Base-by-base conservation (phyloP, 2,797 vertebrate species). In the Coluber constrictor region DNA sequence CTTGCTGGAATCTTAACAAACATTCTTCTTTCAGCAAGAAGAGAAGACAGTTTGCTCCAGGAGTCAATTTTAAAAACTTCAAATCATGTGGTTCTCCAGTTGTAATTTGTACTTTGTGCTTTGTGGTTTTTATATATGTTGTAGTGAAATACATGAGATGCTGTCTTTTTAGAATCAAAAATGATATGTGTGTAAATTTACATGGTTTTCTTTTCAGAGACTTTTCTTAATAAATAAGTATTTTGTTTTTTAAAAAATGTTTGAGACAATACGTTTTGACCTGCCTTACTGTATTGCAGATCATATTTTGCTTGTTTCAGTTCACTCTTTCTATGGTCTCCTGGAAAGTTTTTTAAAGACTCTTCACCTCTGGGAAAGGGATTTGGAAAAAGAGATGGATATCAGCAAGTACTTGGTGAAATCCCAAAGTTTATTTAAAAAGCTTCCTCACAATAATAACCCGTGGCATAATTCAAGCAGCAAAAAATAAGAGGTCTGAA, bases 381-480 rank as follows among this genome's bases (percentile, higher is more conserved):
- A 63, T 89, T 2, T 87, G 37, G 27, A 91, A 56, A 47, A 94
- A 94, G 61, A 92, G 29, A 2, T 95, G 91, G 66, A 90, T 94
- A 20, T 88, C 86, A 93, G 93, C 94, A 90, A 23, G 15, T 25
- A 56, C 87, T 96, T 96, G 87, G 87, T 89, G 92, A 18, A 63
- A 23, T 29, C 25, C 90, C 4, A 88, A 93, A 79, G 15, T 61
- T 87, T 90, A 92, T 93, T 83, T 92, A 15, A 89, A 94, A 86
- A 20, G 66, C 88, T 90, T 90, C 94, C 70, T 90, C n/a, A 95
- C 92, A 93, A 96, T 96, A 95, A 79, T 43, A 83, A 83, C 37
- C 37, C 4, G 93, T 74, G 94, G 87, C 95, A 94, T 95, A 97
- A 96, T 86, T 95, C 90, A 96, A 96, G 93, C 88, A 93, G 27